Base-by-base conservation (phyloP, 92 coral and sea anemone genomes). In the Diadumene lineata region DNA sequence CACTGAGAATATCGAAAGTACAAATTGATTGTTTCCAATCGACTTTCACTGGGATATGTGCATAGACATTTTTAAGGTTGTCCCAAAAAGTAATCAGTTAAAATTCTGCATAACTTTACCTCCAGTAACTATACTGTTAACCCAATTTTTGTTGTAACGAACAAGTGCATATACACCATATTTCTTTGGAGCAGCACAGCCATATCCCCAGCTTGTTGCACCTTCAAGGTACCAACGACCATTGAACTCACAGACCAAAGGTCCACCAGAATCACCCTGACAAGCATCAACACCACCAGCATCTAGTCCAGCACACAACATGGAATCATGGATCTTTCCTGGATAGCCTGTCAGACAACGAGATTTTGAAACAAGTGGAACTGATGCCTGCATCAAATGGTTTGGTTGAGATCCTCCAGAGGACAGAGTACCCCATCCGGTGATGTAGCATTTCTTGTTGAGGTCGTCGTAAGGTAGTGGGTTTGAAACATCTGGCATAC, bases 211-310 rank as follows among this genome's bases (percentile, higher is more conserved):
- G 30, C 71, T 66, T 34, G 71, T 66, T 57, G 60, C 68, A 17
- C 44, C 84, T 56, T 79, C 84, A 33, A 79, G 75, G 58, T 68
- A 38, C 82, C 82, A 69, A 66, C 68, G 74, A 31, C 79, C 79
- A 22, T 79, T 79, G 31, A 58, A 79, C 68, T 79, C 84, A 34
- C 84, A 79, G 51, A 79, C 84, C 19, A 79, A 78, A 21, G 84
- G 84, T 31, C 84, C 84, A 9, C 84, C 84, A 70, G 76, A 69
- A 64, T 80, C 85, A 15, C 79, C 79, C 30, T 80, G 85, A 34
- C 85, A 80, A 19, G 85, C 34, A 58, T 80, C 85, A 18, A 71
- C 74, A 29, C 85, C 85, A 19, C 85, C 85, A 22, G 64, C 22
- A 64, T 72, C 85, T 19, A 71, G 31, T 31, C 85, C 85, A 3